Conservation (phyloP, 1,140 invertebrate genomes). For the Nautilus pompilius region DNA sequence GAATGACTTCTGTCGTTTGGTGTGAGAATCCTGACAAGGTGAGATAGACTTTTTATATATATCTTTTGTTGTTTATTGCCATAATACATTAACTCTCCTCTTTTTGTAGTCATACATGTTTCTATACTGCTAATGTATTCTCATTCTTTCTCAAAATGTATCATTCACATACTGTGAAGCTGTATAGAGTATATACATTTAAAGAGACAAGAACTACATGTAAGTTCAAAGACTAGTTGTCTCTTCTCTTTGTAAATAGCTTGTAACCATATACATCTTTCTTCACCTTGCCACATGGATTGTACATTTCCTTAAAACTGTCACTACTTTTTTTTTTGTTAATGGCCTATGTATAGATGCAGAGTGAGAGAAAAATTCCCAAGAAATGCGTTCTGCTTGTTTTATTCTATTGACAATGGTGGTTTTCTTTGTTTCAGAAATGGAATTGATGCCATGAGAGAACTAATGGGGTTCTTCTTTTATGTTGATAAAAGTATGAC, state of each 20-base stretch:
- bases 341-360: neutral
- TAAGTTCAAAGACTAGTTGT: no score
- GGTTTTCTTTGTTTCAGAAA: conserved; percentile 34
- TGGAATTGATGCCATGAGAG: conserved; percentile 49
- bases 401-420: neutral
- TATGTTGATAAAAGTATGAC: conserved; percentile 46
- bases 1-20: conserved; percentile 51
- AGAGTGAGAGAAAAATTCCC: neutral
- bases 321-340: neutral
- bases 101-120: no score
- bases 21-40: conserved; percentile 48
- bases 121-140: no score
- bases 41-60: neutral
- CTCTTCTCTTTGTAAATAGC: no score
- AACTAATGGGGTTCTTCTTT: conserved; percentile 53
- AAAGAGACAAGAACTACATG: no score
- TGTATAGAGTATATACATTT: no score
- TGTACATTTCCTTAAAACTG: no score
- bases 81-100: no score
- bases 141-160: no score
- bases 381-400: neutral
- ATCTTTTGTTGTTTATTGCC: neutral
- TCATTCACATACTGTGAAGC: no score
- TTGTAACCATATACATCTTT: no score
- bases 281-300: no score